These are phyloP conservation scores for Engystomops pustulosus DNA, from an alignment of 2,113 vertebrate genomes.

Conservation along the genomic window DNA sequence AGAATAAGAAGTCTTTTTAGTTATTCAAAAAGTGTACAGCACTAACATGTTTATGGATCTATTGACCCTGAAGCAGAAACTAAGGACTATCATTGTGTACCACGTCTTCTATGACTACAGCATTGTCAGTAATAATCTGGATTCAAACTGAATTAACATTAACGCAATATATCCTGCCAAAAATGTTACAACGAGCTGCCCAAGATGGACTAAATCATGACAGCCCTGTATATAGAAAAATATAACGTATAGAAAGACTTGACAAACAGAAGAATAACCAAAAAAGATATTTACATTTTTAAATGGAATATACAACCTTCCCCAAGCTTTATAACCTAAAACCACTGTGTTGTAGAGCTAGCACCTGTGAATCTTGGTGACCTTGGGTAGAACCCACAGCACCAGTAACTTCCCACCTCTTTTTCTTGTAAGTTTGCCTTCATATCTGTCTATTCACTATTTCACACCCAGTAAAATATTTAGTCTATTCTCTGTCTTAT, in stretches of 20 bases:
- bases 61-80: not conserved
- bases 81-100: not conserved
- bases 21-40: not conserved
- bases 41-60: not conserved
- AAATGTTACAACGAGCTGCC: not conserved
- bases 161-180: not conserved
- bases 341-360: too few relatives aligned
- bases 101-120: not conserved
- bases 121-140: not conserved
- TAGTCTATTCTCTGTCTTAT: too few relatives aligned
- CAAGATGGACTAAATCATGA: not conserved
- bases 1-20: slow-evolving; percentile 64
- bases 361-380: too few relatives aligned
- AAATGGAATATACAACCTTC: too few relatives aligned
- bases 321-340: too few relatives aligned
- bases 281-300: not conserved
- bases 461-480: too few relatives aligned
- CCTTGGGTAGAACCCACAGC: too few relatives aligned
- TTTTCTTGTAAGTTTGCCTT: too few relatives aligned
- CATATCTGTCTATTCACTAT: too few relatives aligned
- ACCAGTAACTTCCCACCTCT: too few relatives aligned
- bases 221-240: not conserved
- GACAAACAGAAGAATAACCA: not conserved
- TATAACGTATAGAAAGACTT: not conserved
- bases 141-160: not conserved